phyloP scores from a whole-genome alignment of 2,797 vertebrate genomes.

The Psittacula derbiana region DNA sequence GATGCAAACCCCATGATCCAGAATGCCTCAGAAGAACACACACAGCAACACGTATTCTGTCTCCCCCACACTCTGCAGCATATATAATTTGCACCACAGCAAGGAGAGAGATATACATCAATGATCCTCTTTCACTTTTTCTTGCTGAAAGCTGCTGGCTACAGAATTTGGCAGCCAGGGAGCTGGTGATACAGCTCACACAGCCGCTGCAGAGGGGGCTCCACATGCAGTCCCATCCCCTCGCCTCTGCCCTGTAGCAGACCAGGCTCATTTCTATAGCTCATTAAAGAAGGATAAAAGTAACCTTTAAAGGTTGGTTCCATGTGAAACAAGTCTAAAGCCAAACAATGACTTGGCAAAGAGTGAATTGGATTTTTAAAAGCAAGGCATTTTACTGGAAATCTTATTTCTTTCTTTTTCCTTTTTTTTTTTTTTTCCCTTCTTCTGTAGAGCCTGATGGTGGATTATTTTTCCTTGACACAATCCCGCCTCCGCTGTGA shows the following conservation, averaged over 20 bases:
- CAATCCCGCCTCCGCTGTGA: slow-evolving; percentile 59
- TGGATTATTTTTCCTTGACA: slow-evolving; percentile 52
- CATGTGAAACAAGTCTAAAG: slow-evolving; percentile 30
- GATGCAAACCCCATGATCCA: not conserved
- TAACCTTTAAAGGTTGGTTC: slow-evolving; percentile 65
- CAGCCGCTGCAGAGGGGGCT: not conserved
- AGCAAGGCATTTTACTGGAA: slow-evolving; percentile 15
- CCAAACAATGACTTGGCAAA: slow-evolving; percentile 56
- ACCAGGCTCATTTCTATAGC: not conserved
- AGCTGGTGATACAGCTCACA: not conserved
- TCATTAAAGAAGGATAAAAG: slow-evolving; percentile 53
- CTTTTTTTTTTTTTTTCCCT: not conserved
- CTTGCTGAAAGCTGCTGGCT: slow-evolving; percentile 40
- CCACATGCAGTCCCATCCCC: not conserved
- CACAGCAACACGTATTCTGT: not conserved
- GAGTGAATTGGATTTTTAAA: slow-evolving; percentile 24
- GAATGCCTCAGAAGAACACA: not conserved
- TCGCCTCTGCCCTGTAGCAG: slow-evolving; percentile 26
- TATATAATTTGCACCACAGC: not conserved
- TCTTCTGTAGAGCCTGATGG: slow-evolving; percentile 59
- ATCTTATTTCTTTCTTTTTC: not conserved
- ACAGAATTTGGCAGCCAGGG: not conserved
- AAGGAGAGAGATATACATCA: slow-evolving; percentile 2
- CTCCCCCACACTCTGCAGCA: slow-evolving; percentile 15
- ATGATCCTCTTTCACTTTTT: not conserved